Evolutionary conservation across 1,140 invertebrate species (phyloP).

Genomic region (Drosophila grimshawi): DNA sequence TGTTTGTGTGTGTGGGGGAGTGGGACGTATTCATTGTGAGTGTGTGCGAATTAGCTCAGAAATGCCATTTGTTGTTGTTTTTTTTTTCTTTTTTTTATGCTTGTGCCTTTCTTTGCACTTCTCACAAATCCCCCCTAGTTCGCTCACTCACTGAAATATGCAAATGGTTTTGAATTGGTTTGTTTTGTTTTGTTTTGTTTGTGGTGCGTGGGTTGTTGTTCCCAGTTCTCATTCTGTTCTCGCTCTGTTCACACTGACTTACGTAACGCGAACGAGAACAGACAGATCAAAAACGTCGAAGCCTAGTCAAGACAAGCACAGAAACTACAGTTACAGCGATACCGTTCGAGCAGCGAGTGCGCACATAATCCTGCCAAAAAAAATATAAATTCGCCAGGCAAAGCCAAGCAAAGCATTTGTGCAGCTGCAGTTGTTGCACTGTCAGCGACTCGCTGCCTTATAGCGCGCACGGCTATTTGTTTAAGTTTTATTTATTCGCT

Average conservation of each 20-base stretch:
- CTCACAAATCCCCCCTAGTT: not conserved
- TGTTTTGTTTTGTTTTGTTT: conserved; percentile 54
- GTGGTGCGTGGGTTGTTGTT: conserved; percentile 52
- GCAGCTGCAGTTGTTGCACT: conserved; percentile 3
- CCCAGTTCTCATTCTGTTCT: conserved; percentile 18
- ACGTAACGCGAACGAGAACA: conserved; percentile 23
- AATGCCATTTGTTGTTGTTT: conserved; percentile 33
- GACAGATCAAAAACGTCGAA: not conserved
- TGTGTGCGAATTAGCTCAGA: conserved; percentile 36
- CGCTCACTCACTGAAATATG: conserved; percentile 17
- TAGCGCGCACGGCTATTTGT: conserved; percentile 8
- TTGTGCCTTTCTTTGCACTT: conserved; percentile 31
- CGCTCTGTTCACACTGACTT: conserved; percentile 27
- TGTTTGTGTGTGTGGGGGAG: conserved; percentile 12
- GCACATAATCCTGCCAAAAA: conserved; percentile 28
- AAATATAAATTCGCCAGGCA: too few relatives aligned
- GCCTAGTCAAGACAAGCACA: too few relatives aligned
- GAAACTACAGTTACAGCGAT: not conserved
- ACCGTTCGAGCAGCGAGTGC: not conserved
- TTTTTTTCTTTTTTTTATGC: not conserved
- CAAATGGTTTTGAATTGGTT: conserved; percentile 40
- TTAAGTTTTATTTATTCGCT: not conserved
- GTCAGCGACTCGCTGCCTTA: conserved; percentile 5
- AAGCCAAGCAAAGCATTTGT: conserved; percentile 13
- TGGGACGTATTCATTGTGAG: conserved; percentile 3